Base-by-base conservation (phyloP, 1,140 invertebrate species). In the Zaprionus nigranus region DNA sequence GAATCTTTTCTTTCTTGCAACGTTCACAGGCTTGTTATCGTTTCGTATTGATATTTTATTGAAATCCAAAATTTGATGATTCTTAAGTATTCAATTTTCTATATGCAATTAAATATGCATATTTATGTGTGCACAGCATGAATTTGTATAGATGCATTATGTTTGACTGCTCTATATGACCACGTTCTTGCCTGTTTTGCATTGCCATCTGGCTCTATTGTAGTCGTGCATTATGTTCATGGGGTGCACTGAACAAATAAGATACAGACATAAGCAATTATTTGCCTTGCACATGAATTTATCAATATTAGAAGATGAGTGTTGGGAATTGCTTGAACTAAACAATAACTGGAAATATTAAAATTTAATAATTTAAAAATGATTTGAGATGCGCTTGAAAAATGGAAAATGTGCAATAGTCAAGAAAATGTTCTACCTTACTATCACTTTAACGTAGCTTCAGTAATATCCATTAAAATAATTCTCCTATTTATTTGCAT, bases 11-110 rank as follows among this genome's bases (percentile, higher is more conserved):
- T 67, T 40, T 65, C 54, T 68, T 54, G 26, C 24, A 15, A 4
- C 24, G 36, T 38, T 53, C 58, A 40, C 26, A 40, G 57, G 54
- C 78, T 75, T 81, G 63, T 65, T 61, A 62, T 62, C 74, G 51
- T 49, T 46, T 38, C 66, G 54, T 66, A 38, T 61, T 65, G 61
- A 77, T 71, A 78, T 78, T 75, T 88, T 88, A 87, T 88, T 87
- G 74, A 83, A 87, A 78, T 88, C 74, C 60, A 66, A 79, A 84
- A 87, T 68, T 84, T 88, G 65, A 88, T 84, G 72, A 87, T 82
- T 87, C 70, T 75, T 74, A 78, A 78, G 68, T 56, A 66, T 77
- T 72, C 72, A 87, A 65, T 82, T 77, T 17, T 74, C 60, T 56
- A 78, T 87, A 78, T 63, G 84, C 72, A 75, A 75, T 78, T 88